A percentile compares a stretch with the other conserved stretches of the same genome.
phyloP scores from a whole-genome alignment of 2,888 invertebrate genomes.

The Agapetus fuscipes region DNA sequence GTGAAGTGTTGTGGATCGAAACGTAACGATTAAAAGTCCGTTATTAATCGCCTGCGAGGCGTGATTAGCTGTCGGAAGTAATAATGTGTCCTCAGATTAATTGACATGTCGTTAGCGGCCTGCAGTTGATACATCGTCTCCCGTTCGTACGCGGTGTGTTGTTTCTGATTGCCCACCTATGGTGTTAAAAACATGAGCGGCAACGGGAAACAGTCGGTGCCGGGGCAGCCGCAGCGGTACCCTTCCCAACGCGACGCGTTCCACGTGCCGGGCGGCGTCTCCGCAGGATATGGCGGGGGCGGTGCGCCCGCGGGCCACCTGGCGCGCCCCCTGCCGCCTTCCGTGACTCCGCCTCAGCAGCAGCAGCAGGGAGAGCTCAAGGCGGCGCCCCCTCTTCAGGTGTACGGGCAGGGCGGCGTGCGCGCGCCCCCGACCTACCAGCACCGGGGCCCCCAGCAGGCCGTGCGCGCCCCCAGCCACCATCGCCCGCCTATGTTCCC shows the following conservation, averaged over 20 bases:
- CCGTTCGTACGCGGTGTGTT: slow-evolving; percentile 7
- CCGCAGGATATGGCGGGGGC: slow-evolving; percentile 4
- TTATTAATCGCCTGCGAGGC: too few relatives aligned
- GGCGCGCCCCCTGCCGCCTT: slow-evolving; percentile 33
- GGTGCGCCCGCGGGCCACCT: slow-evolving; percentile 6
- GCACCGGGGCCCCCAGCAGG: too few relatives aligned
- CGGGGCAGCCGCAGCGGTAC: slow-evolving; percentile 27
- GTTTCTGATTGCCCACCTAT: slow-evolving; percentile 11
- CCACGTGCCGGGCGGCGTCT: slow-evolving; percentile 35
- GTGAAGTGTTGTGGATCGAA: too few relatives aligned
- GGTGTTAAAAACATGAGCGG: slow-evolving; percentile 42
- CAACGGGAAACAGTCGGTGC: slow-evolving; percentile 42
- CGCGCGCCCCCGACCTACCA: slow-evolving; percentile 1
- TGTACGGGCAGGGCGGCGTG: neutral
- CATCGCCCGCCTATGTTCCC: too few relatives aligned
- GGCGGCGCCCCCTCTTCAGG: slow-evolving; percentile 3
- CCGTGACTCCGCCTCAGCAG: slow-evolving; percentile 29
- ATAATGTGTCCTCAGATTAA: too few relatives aligned
- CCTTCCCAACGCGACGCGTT: slow-evolving; percentile 48
- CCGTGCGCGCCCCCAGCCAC: slow-evolving; percentile 16
- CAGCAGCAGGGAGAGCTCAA: too few relatives aligned
- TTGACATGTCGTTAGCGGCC: slow-evolving; percentile 16
- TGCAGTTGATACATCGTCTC: slow-evolving; percentile 11
- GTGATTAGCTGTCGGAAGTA: too few relatives aligned
- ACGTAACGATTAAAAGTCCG: too few relatives aligned